These are phyloP conservation scores for Prorops nasuta DNA, from an alignment of 1,140 invertebrate genomes.

Conservation along the genomic window DNA sequence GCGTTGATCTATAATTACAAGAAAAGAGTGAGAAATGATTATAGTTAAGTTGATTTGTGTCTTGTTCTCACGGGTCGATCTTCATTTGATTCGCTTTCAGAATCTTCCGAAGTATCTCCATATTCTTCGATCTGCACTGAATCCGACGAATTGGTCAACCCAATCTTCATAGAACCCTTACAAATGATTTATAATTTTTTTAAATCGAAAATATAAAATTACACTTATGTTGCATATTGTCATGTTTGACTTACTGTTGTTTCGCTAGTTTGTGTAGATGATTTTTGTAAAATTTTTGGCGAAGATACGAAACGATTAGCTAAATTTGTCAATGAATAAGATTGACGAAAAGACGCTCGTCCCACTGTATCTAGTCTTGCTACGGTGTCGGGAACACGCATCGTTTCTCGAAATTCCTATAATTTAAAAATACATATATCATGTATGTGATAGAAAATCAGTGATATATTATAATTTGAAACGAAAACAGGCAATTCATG, in stretches of 20 bases:
- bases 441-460: constrained; percentile 5
- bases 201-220: neutral
- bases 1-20: neutral
- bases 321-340: constrained; percentile 60
- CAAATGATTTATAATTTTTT: neutral
- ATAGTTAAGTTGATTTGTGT: constrained; percentile 29
- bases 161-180: constrained; percentile 41
- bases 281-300: constrained; percentile 29
- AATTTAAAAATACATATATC: constrained; percentile 23
- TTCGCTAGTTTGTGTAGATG: constrained; percentile 18
- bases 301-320: constrained; percentile 45
- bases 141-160: constrained; percentile 39
- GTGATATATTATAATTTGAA: too few species aligned
- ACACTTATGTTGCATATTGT: neutral
- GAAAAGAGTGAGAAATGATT: neutral
- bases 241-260: constrained; percentile 23
- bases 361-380: constrained; percentile 50
- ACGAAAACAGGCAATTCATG: too few species aligned
- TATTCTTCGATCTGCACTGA: constrained; percentile 48
- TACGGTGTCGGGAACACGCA: constrained; percentile 58
- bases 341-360: constrained; percentile 52
- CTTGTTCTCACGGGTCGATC: constrained; percentile 45
- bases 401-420: constrained; percentile 63
- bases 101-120: constrained; percentile 37
- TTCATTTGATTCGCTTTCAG: constrained; percentile 37